A percentile compares a stretch with the other conserved stretches of the same genome.
Evolutionary conservation across 1,140 invertebrate species (phyloP).

Genomic region (Andricus grossulariae): DNA sequence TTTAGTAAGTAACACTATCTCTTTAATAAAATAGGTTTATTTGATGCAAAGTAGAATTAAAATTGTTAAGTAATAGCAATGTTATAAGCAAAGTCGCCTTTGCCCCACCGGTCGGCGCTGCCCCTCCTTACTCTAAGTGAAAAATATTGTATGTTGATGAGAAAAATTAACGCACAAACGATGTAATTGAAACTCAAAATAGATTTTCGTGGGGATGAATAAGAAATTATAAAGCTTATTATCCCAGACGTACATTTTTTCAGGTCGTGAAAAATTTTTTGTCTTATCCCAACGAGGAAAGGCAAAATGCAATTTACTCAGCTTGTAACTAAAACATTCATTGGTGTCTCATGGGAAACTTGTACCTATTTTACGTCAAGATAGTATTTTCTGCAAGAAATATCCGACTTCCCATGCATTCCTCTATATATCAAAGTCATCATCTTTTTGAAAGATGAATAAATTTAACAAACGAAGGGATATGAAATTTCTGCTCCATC

Average conservation of each 20-base stretch:
- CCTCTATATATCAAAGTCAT: neutral
- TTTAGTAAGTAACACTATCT: no score
- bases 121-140: no score
- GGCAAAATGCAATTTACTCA: conserved; percentile 1
- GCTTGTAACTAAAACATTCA: conserved; percentile 11
- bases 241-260: conserved; percentile 5
- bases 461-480: neutral
- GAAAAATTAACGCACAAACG: neutral
- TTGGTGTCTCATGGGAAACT: neutral
- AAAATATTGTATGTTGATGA: neutral
- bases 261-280: conserved; percentile 7
- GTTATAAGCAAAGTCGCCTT: no score
- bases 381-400: neutral
- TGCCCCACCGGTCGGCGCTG: no score
- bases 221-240: neutral
- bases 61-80: no score
- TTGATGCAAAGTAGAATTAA: no score
- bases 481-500: neutral
- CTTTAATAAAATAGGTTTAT: no score
- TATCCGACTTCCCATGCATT: neutral
- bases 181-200: neutral
- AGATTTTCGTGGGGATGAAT: neutral
- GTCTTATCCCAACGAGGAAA: conserved; percentile 12
- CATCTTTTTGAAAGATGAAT: neutral
- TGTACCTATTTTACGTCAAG: neutral